Conservation (phyloP, 2,888 invertebrate species). For the Brassicogethes aeneus region DNA sequence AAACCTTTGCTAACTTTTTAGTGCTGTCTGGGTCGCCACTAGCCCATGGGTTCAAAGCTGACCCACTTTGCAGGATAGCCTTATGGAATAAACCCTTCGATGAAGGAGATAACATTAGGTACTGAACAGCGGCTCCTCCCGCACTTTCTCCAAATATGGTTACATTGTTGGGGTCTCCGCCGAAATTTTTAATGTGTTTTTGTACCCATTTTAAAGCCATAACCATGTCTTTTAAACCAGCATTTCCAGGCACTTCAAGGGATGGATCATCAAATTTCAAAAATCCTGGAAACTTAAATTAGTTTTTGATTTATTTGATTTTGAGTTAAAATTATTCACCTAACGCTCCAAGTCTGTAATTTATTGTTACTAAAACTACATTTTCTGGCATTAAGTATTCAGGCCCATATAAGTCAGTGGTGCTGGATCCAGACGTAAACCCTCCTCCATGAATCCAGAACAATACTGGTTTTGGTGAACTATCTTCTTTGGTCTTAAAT, state of each 20-base stretch:
- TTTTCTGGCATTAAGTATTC: slow-evolving; percentile 26
- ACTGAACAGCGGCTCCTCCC: slow-evolving; percentile 40
- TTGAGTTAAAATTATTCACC: slow-evolving; percentile 27
- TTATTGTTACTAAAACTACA: slow-evolving; percentile 29
- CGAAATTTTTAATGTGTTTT: slow-evolving; percentile 39
- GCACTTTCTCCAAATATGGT: slow-evolving; percentile 45
- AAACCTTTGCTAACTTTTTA: neutral
- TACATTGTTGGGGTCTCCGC: slow-evolving; percentile 42
- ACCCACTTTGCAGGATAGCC: slow-evolving; percentile 18
- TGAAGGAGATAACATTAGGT: slow-evolving; percentile 40
- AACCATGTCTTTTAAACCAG: slow-evolving; percentile 43
- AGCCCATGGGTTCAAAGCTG: slow-evolving; percentile 14
- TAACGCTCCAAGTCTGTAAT: slow-evolving; percentile 29
- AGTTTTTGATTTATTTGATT: neutral
- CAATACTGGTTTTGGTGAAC: slow-evolving; percentile 30
- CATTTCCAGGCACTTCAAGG: slow-evolving; percentile 42
- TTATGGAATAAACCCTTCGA: slow-evolving; percentile 28
- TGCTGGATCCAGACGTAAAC: slow-evolving; percentile 36
- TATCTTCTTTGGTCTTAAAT: too few species aligned
- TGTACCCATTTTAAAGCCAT: slow-evolving; percentile 43
- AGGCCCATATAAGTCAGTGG: slow-evolving; percentile 26
- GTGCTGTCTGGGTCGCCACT: neutral
- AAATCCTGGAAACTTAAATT: slow-evolving; percentile 32
- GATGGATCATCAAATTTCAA: slow-evolving; percentile 38
- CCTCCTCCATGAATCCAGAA: slow-evolving; percentile 46